Evolutionary conservation across 2,113 vertebrate species (phyloP).

Genomic region (Panthera leo): DNA sequence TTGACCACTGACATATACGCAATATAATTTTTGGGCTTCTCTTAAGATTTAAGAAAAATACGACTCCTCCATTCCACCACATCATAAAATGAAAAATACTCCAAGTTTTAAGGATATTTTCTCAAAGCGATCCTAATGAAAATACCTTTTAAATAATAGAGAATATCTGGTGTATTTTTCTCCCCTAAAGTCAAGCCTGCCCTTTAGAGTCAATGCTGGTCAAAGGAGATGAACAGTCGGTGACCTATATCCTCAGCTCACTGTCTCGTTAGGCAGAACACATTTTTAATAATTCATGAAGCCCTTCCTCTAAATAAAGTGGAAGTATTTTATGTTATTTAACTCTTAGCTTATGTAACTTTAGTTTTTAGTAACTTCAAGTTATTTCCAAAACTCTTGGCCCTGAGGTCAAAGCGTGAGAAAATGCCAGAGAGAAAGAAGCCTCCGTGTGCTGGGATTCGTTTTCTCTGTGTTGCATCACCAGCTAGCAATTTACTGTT

Average conservation of each 20-base stretch:
- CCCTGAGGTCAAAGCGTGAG: slow-evolving; percentile 53
- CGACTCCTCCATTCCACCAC: slow-evolving; percentile 62
- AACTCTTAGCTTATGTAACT: slow-evolving; percentile 49
- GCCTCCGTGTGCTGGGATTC: slow-evolving; percentile 43
- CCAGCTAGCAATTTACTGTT: slow-evolving; percentile 60
- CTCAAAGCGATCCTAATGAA: slow-evolving; percentile 56
- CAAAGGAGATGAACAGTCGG: slow-evolving; percentile 80
- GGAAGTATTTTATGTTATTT: slow-evolving; percentile 62
- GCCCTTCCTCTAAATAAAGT: slow-evolving; percentile 60
- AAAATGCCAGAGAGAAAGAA: slow-evolving; percentile 50
- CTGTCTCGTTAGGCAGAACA: slow-evolving; percentile 74
- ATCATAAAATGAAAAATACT: slow-evolving; percentile 49
- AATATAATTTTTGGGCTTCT: slow-evolving; percentile 48
- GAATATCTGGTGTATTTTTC: slow-evolving; percentile 65
- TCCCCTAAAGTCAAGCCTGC: slow-evolving; percentile 76
- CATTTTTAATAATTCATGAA: slow-evolving; percentile 69
- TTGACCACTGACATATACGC: not conserved
- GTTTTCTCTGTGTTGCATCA: slow-evolving; percentile 63
- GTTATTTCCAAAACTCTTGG: slow-evolving; percentile 63
- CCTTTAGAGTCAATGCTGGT: slow-evolving; percentile 82
- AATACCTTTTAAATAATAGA: slow-evolving; percentile 74
- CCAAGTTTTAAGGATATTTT: slow-evolving; percentile 59
- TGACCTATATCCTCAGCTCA: slow-evolving; percentile 80
- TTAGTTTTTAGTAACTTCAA: slow-evolving; percentile 65
- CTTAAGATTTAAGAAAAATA: slow-evolving; percentile 53